Base-by-base conservation (phyloP, 2,888 invertebrate species). In the Cheilosia scutellata region DNA sequence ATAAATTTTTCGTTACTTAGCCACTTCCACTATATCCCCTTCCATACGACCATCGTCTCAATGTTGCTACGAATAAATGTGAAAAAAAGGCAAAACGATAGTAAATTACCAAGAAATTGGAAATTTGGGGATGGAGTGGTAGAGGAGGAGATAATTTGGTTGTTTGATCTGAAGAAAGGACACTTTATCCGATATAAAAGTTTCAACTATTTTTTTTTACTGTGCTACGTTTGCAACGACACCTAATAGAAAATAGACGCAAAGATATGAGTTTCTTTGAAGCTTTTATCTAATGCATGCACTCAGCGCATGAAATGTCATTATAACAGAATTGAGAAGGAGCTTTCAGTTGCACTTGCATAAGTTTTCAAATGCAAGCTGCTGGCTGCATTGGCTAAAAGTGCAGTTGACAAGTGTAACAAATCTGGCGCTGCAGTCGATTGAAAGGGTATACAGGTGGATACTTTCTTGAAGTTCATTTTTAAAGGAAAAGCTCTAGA, bases 201-300 rank as follows among this genome's bases (percentile, higher is more conserved):
- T 20, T 20, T 20, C 20, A 2, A 20, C 20, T 20, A 20, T 20
- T 11, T 37, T 20, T 58, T 44, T 9, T 57, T 16, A 42, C n/a
- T 55, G 25, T 57, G 5, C 51, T 44, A 60, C 20, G 37, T 37
- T 47, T 47, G 37, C 58, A 71, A 82, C 80, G 80, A 86, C 86
- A 80, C 86, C 80, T 82, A 20, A 80, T 76, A 80, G 86, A 72
- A 82, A 80, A 70, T 84, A 84, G 86, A 63, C 37, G 20, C 11
- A 57, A n/a, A 47, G 5, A 16, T 47, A 20, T 20, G 20, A 20
- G 20, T 20, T 13, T 16, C 11, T 6, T 11, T 7, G n/a, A 62
- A 82, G 82, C 82, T 86, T 75, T 86, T 72, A 60, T 83, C 66
- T 75, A 76, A 72, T 80, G 80, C 70, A 77, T 58, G 71, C 71